Base-by-base conservation (phyloP, 2,113 vertebrate genomes). In the Pituophis catenifer region DNA sequence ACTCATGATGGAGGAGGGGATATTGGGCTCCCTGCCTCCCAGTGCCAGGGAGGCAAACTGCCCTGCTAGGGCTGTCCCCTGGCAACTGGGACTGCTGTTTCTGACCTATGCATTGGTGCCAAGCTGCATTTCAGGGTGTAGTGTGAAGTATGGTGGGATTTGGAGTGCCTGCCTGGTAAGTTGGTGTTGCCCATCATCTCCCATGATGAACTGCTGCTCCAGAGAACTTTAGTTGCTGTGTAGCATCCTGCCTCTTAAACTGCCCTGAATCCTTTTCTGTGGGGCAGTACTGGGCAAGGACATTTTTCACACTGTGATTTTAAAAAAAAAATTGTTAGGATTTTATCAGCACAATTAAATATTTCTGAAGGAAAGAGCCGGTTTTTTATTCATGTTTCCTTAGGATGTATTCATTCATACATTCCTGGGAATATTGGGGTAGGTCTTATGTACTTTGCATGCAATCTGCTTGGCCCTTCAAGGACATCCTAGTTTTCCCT, bases 271-370 rank as follows among this genome's bases (percentile, higher is more conserved):
- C 52, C 33, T 75, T 53, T 33, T 81, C 70, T 54, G n/a, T 57
- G 70, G 90, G 90, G 90, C 52, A 81, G 90, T 52, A n/a, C 65
- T 8, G 54, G 81, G 1, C 50, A 92, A 59, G 29, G 29, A 19
- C 58, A 17, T 53, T 92, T 44, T 75, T 88, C n/a, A 57, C 87
- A 92, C 86, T 75, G 86, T 92, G 91, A 92, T 53, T 17, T 57
- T 48, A 48, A 26, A 62, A 62, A 70, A 5, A 13, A 29, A 44
- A 21, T 59, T 50, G 26, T n/a, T 59, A 87, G 81, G 50, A 38
- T 88, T 85, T 59, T 90, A 52, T 81, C 29, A 65, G 50, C 92
- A 59, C 54, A 58, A 93, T 93, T 93, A 93, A 93, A 93, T 70
- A 70, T 58, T 93, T 90, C 65, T 24, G 54, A 93, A 93, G 81